Evolutionary conservation across 37 sponge, comb jelly and placozoan genomes (phyloP), one percentile per base, ranked within the genome.

Genomic region (Corticium candelabrum): DNA sequence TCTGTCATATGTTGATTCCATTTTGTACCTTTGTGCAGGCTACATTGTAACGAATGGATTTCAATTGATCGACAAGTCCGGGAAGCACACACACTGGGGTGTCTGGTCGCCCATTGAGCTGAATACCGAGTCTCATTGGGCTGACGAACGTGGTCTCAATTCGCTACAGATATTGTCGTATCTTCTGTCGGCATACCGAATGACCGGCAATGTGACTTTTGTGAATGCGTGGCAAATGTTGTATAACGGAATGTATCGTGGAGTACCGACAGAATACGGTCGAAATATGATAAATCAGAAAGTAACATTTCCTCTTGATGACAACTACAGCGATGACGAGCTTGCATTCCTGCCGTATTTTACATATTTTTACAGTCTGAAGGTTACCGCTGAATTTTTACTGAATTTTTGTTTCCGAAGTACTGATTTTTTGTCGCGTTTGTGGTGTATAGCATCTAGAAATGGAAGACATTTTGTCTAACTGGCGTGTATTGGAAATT

Each of bases 121-220:
- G 62, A 91, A 91, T 75, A 35, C 74, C 38, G 84, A 87, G 76
- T 82, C 78, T 67, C 83, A 84, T 34, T 91, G 91, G 91, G 67
- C 91, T n/a, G 88, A 91, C 34, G 88, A 87, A 39, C 91, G 68
- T 41, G 91, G 91, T 5, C 78, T 91, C 71, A 91, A 91, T 79
- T 87, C 91, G 2, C 76, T 91, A 0, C 88, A 91, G 79, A 91
- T 91, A 0, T 74, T 91, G 32, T 67, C 88, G 38, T 85, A 75
- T 80, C 50, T 91, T 2, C 79, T 91, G 33, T 85, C 91, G 2
- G 88, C 91, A 3, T 91, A 85, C 41, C 74, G 88, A 2, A 41
- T 91, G 78, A 87, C 91, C 11, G 70, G 67, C 1, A 82, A 87
- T 31, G 32, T 4, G 5, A 77, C 57, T 11, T 89, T 85, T 73